Percentiles rank a stretch among this genome's conserved stretches.
Conservation (phyloP, 2,888 invertebrate species). For the Patella caerulea region DNA sequence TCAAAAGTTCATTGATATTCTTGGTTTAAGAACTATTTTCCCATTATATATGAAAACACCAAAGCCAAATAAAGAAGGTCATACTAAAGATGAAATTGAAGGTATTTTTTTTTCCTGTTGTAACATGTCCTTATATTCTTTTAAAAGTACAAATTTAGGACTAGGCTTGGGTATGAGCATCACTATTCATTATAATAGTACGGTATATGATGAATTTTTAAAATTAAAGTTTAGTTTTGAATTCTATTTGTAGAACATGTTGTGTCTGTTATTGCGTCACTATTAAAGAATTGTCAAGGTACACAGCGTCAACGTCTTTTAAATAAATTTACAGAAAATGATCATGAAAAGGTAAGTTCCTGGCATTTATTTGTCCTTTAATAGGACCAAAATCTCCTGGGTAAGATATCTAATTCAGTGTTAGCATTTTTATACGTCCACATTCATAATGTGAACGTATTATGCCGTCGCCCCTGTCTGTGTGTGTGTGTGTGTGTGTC, state of each 20-base stretch:
- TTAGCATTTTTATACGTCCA: not conserved
- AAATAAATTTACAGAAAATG: conserved; percentile 97
- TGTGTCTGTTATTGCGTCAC: conserved; percentile 88
- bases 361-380: too few species aligned
- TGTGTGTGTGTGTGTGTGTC: too few species aligned
- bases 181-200: not conserved
- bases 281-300: conserved; percentile 92
- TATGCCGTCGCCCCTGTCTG: too few species aligned
- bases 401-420: not conserved
- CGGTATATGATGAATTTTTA: not conserved
- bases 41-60: conserved; percentile 99
- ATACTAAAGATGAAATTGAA: conserved; percentile 86
- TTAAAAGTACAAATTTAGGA: too few species aligned
- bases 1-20: conserved; percentile 97
- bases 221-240: not conserved
- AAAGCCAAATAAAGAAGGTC: conserved; percentile 75
- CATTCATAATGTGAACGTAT: too few species aligned
- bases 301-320: conserved; percentile 90
- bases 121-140: too few species aligned
- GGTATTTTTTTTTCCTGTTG: conserved; percentile 72
- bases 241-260: conserved; percentile 79
- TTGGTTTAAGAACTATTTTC: conserved; percentile 94
- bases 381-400: too few species aligned
- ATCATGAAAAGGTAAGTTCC: conserved; percentile 86
- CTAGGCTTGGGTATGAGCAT: not conserved